Evolutionary conservation across 2,113 vertebrate species (phyloP), one percentile per base, ranked within the genome.

Genomic region (Muscicapa adusta): DNA sequence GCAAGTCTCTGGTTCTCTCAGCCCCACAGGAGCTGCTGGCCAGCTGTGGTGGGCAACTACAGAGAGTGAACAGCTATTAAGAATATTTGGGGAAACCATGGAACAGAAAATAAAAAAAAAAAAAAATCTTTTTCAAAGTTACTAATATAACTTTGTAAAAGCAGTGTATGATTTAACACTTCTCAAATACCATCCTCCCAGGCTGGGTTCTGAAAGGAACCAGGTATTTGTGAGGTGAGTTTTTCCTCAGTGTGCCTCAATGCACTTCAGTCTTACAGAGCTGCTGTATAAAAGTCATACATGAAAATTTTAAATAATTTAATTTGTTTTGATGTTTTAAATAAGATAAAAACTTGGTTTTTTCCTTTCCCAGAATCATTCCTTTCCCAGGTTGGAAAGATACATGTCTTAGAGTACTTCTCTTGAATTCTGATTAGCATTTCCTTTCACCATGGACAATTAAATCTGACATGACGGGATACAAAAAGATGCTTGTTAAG

Each of bases 381-480:
- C 19, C 9, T 65, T 78, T 78, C 33, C 33, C 75, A 78, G 54
- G 63, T 80, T 90, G 75, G 93, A 93, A 96, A 86, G 75, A 93
- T 57, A 86, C 72, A 67, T 36, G 63, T 95, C 74, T 54, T 78
- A 10, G 91, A 70, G 63, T 85, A 82, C 84, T 81, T 89, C 86
- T 63, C 86, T 67, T 92, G 94, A 89, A 77, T 60, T 58, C 75
- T 62, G 68, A 83, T 94, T 43, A 95, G 81, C 6, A 1, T 54
- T 90, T 85, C n/a, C 45, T 62, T 90, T 95, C 72, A 95, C 85
- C 57, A 65, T 28, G 60, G 48, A 89, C 85, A 95, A 91, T 88
- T 93, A 89, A 93, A 88, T 85, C 76, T 76, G 91, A 92, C 89
- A 88, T 34, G 66, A 91, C 90, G 81, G 53, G 66, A 63, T 54